These are phyloP conservation scores for Drosophila histrio DNA, from an alignment of 2,888 invertebrate species.

Conservation along the genomic window DNA sequence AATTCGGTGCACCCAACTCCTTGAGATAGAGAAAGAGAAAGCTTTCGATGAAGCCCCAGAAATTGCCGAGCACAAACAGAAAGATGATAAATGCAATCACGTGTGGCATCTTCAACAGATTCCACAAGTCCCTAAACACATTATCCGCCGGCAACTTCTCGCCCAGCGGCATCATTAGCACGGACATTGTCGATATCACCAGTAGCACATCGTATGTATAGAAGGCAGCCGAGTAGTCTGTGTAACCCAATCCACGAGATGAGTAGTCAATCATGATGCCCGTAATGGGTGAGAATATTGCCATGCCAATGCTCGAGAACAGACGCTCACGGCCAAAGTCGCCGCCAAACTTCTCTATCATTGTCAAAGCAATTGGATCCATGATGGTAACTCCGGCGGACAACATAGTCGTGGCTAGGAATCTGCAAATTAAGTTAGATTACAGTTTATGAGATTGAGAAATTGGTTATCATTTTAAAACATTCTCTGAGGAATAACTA, in stretches of 20 bases:
- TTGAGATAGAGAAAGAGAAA: conserved; percentile 94
- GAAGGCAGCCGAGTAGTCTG: conserved; percentile 95
- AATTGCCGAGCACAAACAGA: conserved; percentile 92
- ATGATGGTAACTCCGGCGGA: conserved; percentile 94
- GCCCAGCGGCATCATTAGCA: conserved; percentile 91
- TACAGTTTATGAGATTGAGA: no score
- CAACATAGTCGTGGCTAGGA: conserved; percentile 92
- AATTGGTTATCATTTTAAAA: no score
- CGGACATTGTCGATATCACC: conserved; percentile 89
- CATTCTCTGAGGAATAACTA: no score
- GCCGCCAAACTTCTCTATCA: conserved; percentile 93
- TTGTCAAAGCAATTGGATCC: conserved; percentile 94
- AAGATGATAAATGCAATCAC: conserved; percentile 92
- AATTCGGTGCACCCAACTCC: conserved; percentile 93
- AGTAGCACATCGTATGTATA: conserved; percentile 90
- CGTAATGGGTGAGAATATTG: conserved; percentile 91
- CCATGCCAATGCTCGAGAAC: conserved; percentile 93
- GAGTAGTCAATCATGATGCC: conserved; percentile 90
- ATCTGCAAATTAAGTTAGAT: conserved; percentile 84
- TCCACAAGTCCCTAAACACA: conserved; percentile 89
- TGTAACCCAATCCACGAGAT: conserved; percentile 87
- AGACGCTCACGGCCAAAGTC: conserved; percentile 92
- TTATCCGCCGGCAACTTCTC: conserved; percentile 91
- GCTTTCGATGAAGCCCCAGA: conserved; percentile 95
- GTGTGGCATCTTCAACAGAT: conserved; percentile 91